Percentiles rank a stretch among this genome's conserved stretches.
Conservation (phyloP, 1,140 invertebrate species). For the Arctopsyche grandis region DNA sequence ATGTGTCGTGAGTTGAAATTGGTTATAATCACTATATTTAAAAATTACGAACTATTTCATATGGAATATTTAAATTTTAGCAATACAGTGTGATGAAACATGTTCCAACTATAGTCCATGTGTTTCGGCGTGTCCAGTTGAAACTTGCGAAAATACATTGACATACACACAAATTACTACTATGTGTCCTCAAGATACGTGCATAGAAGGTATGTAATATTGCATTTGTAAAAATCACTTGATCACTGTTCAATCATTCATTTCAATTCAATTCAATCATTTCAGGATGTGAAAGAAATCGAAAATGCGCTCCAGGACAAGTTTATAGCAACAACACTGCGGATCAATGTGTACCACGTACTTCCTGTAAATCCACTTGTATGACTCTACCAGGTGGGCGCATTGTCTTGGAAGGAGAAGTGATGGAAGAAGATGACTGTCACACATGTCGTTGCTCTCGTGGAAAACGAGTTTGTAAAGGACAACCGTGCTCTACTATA, state of each 20-base stretch:
- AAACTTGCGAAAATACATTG: constrained; percentile 85
- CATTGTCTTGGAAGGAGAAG: constrained; percentile 80
- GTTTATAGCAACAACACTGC: constrained; percentile 77
- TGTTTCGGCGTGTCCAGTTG: constrained; percentile 80
- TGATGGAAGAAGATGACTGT: constrained; percentile 78
- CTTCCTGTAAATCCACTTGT: constrained; percentile 77
- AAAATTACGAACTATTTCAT: background rate
- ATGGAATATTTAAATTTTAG: constrained; percentile 61
- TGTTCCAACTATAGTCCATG: constrained; percentile 84
- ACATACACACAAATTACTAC: constrained; percentile 68
- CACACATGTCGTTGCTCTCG: constrained; percentile 80
- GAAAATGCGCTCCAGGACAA: constrained; percentile 75
- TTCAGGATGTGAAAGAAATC: constrained; percentile 74
- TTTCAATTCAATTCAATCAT: constrained; percentile 8
- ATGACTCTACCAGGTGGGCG: constrained; percentile 71
- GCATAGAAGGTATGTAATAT: constrained; percentile 73
- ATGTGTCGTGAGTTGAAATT: constrained; percentile 78
- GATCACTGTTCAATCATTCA: no score
- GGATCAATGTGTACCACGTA: constrained; percentile 77
- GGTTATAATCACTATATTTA: background rate
- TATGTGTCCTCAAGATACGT: constrained; percentile 77
- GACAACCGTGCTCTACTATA: constrained; percentile 70
- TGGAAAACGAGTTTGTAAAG: constrained; percentile 74
- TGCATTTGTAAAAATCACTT: no score
- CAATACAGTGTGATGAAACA: constrained; percentile 86